Conservation (phyloP, 2,113 vertebrate species). For the Fregetta grallaria region DNA sequence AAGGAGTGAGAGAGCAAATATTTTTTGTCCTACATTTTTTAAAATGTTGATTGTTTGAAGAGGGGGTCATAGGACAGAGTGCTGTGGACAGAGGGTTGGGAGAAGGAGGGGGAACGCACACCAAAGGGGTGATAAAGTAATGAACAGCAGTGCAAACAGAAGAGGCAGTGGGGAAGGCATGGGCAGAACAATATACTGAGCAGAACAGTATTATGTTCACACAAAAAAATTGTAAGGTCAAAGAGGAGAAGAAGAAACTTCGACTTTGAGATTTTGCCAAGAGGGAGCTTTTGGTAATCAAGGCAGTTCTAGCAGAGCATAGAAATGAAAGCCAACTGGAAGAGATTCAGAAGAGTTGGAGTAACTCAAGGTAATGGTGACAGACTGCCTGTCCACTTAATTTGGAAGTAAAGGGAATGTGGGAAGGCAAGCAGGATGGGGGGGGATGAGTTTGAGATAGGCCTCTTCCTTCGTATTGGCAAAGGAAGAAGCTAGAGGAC, state of each 20-base stretch:
- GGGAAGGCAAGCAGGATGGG: background rate
- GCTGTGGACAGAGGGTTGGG: background rate
- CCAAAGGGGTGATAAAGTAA: background rate
- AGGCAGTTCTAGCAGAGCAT: background rate
- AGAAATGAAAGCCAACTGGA: constrained; percentile 2
- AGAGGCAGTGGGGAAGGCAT: background rate
- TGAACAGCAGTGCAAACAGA: constrained; percentile 25
- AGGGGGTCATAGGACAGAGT: background rate
- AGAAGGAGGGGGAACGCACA: background rate
- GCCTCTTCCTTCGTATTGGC: background rate
- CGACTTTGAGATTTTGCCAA: background rate
- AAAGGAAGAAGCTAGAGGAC: background rate
- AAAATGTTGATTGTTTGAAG: constrained; percentile 1
- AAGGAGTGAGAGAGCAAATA: background rate
- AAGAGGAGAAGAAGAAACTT: background rate
- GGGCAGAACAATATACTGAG: background rate
- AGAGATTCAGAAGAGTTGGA: constrained; percentile 1
- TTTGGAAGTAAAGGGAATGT: background rate
- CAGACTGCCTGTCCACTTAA: background rate
- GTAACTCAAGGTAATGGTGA: background rate
- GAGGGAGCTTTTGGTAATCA: constrained; percentile 1
- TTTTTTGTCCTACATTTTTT: background rate
- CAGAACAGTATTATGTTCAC: background rate
- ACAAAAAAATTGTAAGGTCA: background rate
- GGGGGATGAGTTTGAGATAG: background rate